These are phyloP conservation scores for Phrynosoma platyrhinos DNA, from an alignment of 2,113 vertebrate species.

Conservation along the genomic window DNA sequence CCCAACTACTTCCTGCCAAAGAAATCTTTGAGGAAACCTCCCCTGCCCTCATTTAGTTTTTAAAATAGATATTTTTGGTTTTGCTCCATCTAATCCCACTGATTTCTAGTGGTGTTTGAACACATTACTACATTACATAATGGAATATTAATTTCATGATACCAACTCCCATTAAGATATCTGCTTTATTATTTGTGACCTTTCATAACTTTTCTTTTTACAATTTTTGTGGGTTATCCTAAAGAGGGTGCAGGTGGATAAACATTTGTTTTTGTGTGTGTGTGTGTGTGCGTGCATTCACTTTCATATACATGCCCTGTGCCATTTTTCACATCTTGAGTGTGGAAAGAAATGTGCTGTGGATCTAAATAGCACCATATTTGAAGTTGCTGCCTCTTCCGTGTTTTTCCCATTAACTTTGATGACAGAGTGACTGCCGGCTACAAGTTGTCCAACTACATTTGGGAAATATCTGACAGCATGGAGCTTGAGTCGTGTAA, in stretches of 20 bases:
- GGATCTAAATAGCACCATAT: not conserved
- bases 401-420: slow-evolving; percentile 6
- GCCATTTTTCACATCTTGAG: too few relatives aligned
- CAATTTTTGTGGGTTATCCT: not conserved
- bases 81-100: too few relatives aligned
- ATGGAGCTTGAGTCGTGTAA: slow-evolving; percentile 15
- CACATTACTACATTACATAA: too few relatives aligned
- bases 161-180: too few relatives aligned
- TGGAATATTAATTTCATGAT: too few relatives aligned
- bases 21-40: too few relatives aligned
- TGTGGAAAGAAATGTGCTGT: not conserved
- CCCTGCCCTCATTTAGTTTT: too few relatives aligned
- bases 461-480: slow-evolving; percentile 30
- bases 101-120: too few relatives aligned
- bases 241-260: not conserved
- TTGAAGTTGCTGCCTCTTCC: not conserved
- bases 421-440: not conserved
- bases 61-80: too few relatives aligned
- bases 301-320: not conserved
- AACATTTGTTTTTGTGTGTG: not conserved
- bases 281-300: too few relatives aligned
- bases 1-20: too few relatives aligned
- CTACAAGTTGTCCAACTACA: slow-evolving; percentile 1
- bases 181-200: too few relatives aligned
- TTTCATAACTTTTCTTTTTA: not conserved